Evolutionary conservation across 1,140 invertebrate species (phyloP).

Genomic region (Aradophagus sp.): DNA sequence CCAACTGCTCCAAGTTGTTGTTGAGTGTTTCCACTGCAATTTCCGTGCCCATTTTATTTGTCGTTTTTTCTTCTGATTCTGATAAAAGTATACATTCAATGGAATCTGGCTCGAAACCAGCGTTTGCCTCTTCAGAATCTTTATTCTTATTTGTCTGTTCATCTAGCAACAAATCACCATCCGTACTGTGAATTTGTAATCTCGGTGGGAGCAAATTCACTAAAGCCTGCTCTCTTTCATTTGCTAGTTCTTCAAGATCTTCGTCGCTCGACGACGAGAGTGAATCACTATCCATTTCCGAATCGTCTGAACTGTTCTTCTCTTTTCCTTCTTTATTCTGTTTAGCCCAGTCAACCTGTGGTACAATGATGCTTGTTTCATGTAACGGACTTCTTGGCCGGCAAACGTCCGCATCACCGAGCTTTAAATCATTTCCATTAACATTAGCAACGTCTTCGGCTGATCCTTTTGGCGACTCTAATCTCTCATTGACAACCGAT

Average conservation of each 20-base stretch:
- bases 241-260: conserved; percentile 53
- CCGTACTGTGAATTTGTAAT: conserved; percentile 68
- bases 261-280: conserved; percentile 74
- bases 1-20: conserved; percentile 64
- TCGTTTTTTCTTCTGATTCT: conserved; percentile 1
- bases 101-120: conserved; percentile 69
- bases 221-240: conserved; percentile 33
- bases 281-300: conserved; percentile 79
- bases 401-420: conserved; percentile 65
- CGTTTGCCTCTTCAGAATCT: conserved; percentile 58
- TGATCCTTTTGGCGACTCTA: conserved; percentile 12
- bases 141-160: conserved; percentile 64
- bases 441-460: conserved; percentile 13
- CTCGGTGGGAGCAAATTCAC: conserved; percentile 63
- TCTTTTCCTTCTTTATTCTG: conserved; percentile 64
- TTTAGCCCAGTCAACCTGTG: conserved; percentile 78
- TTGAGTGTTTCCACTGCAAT: conserved; percentile 63
- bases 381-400: conserved; percentile 77
- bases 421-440: conserved; percentile 19
- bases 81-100: conserved; percentile 62
- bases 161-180: conserved; percentile 66
- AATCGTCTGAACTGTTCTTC: conserved; percentile 65
- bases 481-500: conserved; percentile 19
- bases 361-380: conserved; percentile 79
- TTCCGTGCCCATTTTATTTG: not conserved